Base-by-base conservation (phyloP, 1,140 invertebrate species). In the Paraescarpia echinospica region DNA sequence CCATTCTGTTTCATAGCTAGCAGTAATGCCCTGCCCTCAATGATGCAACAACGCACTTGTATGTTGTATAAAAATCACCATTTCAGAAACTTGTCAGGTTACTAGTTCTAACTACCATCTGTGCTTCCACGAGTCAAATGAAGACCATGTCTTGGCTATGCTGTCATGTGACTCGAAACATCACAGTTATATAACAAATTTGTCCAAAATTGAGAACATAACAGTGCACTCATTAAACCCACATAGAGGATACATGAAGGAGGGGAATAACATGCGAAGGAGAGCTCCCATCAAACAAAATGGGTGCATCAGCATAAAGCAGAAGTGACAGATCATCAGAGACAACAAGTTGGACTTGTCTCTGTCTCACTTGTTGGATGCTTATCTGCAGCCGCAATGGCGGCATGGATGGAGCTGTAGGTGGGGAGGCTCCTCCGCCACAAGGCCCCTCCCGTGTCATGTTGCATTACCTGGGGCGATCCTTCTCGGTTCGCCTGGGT, bases 301-400 rank as follows among this genome's bases (percentile, higher is more conserved):
- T 77, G 59, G 9, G 59, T 77, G 27, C 59, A 27, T 77, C 59
- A 77, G 59, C 2, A 18, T 77, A 77, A 77, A 77, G 27, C 27
- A 31, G 59, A 77, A 77, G 59, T 77, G 59, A 77, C 59, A 77
- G 59, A 77, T 77, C 59, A 77, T 77, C 59, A 27, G 59, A 77
- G 59, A 77, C 59, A 77, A 77, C 59, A 77, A 77, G 59, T 77
- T 77, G 59, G 59, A 77, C 59, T 77, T 77, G 59, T 77, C 59
- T 77, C 59, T 77, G 59, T 18, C 27, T 77, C 59, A 27, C 59
- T 77, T 77, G 59, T 77, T 18, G 59, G 59, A 77, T 77, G 59
- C 59, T 77, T 77, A 77, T 77, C 59, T 77, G 59, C 59, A 77
- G 59, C 59, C 59, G 27, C 2, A 18, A 6, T 77, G 59, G 59